These are phyloP conservation scores for Glareola pratincola DNA, from an alignment of 2,113 vertebrate genomes.

Conservation along the genomic window DNA sequence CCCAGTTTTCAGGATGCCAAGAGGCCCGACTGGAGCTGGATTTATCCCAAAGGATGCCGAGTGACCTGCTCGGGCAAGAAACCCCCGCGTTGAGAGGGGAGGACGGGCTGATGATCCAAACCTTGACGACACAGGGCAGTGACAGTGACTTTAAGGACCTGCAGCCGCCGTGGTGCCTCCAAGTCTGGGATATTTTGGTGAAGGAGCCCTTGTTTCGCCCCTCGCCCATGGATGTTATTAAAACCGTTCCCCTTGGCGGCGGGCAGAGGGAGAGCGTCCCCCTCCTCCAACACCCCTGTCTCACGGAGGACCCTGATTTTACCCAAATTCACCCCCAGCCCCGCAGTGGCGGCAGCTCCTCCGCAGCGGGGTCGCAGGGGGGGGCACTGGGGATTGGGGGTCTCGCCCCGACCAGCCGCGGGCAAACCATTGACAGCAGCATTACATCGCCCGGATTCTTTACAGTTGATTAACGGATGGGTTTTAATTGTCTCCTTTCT, in stretches of 20 bases:
- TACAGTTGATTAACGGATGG: background rate
- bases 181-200: background rate
- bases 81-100: rapidly evolving
- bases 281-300: rapidly evolving
- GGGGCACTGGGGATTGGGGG: no score
- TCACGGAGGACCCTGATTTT: background rate
- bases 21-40: background rate
- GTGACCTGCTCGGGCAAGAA: background rate
- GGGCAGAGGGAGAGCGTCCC: background rate
- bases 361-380: background rate
- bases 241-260: background rate
- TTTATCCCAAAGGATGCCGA: background rate
- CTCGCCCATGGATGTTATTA: background rate
- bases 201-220: background rate
- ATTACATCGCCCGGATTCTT: background rate
- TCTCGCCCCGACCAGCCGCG: background rate
- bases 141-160: background rate
- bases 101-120: background rate
- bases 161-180: background rate
- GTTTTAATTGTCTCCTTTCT: background rate
- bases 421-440: background rate
- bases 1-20: background rate
- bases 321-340: background rate
- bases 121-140: rapidly evolving
- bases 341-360: background rate